Base-by-base conservation (phyloP, 2,113 vertebrate genomes). In the Jacana jacana region DNA sequence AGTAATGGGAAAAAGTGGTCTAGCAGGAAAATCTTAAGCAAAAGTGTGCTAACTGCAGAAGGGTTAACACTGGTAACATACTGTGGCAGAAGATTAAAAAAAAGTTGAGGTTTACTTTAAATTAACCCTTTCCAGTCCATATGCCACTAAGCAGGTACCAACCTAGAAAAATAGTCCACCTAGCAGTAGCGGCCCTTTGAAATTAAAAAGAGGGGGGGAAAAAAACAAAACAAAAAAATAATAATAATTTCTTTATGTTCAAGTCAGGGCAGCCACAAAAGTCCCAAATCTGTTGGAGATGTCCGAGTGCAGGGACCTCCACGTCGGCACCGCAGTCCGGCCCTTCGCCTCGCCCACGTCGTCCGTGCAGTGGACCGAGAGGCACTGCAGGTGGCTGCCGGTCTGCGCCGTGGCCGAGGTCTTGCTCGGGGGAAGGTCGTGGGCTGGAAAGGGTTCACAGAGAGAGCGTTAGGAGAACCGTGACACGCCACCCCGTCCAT, bases 241-340 rank as follows among this genome's bases (percentile, higher is more conserved):
- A 42, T 42, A 42, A 93, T 27, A 88, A 96, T 70, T 91, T 95
- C 92, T 97, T 83, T 85, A 83, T 96, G 82, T 97, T 99, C 99
- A 99, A 98, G 99, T 99, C 93, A 99, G 98, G 94, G 99, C 99
- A 1, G 99, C 99, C 98, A 99, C 99, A 31, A 99, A 99, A 37
- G 99, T 99, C 97, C 99, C 99, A 35, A 99, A 99, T 94, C 99
- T 98, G 98, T 99, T 99, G 97, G 99, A 99, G 98, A 99, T 99
- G 97, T 99, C 99, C 9, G 99, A 99, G 98, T 99, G 99, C 97
- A 99, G 99, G 49, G 99, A 99, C 97, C 99, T 98, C 99, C 99
- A 99, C 66, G 99, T 98, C 54, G 99, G 99, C 96, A 99, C 99
- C 3, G 99, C 98, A 85, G 98, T 98, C 91, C 99, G 98, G 97